Percentiles rank a stretch among this genome's conserved stretches.
phyloP scores from a whole-genome alignment of 2,113 vertebrate genomes.

The Amblyornis subalaris region DNA sequence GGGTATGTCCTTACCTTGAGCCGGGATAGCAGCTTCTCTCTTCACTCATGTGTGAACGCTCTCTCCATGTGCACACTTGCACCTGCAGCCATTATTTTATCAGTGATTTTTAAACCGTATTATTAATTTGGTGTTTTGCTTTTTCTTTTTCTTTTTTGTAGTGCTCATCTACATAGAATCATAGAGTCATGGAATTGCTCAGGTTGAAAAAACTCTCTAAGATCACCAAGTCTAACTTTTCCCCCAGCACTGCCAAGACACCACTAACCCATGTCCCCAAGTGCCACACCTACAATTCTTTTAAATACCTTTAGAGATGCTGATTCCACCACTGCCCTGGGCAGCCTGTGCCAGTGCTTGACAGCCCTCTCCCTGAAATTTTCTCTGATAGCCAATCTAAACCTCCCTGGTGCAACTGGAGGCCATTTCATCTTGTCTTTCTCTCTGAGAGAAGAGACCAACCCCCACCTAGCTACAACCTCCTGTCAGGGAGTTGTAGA shows the following conservation, averaged over 20 bases:
- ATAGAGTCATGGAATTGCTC: not conserved
- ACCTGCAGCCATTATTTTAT: not conserved
- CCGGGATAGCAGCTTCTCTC: not conserved
- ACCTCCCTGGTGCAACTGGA: not conserved
- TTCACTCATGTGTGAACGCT: not conserved
- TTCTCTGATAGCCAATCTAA: not conserved
- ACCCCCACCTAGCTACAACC: not conserved
- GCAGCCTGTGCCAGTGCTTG: not conserved
- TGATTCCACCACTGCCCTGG: not conserved
- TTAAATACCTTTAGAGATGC: not conserved
- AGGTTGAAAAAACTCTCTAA: not conserved
- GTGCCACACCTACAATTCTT: not conserved
- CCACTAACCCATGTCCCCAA: not conserved
- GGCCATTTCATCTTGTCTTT: not conserved
- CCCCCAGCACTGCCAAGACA: not conserved
- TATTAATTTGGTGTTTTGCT: not conserved
- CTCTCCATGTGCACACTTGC: not conserved
- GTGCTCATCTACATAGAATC: not conserved
- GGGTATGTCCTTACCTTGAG: not conserved
- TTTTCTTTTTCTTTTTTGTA: not conserved
- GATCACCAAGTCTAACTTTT: not conserved
- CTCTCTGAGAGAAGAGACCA: not conserved
- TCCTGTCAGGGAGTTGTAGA: not conserved
- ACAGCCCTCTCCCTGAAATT: not conserved
- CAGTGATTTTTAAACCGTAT: not conserved